Conservation (phyloP, 37 sponge, comb jelly and placozoan species). For the Sycon ciliatum region DNA sequence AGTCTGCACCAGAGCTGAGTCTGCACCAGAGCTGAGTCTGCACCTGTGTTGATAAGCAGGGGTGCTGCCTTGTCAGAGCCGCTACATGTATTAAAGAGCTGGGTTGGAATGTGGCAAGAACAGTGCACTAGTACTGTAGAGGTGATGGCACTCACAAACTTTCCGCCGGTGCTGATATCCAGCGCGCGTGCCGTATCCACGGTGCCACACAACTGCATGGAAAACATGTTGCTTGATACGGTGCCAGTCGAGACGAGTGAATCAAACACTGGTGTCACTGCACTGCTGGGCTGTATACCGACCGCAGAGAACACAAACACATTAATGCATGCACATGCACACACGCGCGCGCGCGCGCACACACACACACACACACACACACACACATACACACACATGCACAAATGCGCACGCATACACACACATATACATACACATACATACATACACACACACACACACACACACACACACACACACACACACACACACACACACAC, state of each 20-base stretch:
- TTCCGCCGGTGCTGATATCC: conserved; percentile 6
- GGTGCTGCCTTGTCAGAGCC: too few species aligned
- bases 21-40: too few species aligned
- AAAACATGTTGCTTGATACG: not conserved
- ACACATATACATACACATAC: not conserved
- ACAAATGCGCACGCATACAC: not conserved
- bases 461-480: not conserved
- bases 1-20: too few species aligned
- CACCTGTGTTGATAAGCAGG: too few species aligned
- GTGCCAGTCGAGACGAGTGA: not conserved
- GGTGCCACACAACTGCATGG: conserved; percentile 13
- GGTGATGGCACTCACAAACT: conserved; percentile 5
- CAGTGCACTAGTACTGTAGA: too few species aligned
- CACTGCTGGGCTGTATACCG: not conserved
- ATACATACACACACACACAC: not conserved
- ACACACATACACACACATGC: not conserved
- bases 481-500: conserved; percentile 5
- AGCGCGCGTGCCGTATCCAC: not conserved
- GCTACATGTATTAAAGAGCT: too few species aligned
- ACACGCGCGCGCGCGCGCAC: not conserved
- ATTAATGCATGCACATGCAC: not conserved
- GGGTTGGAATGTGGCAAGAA: too few species aligned
- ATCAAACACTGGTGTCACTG: conserved; percentile 10
- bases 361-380: conserved; percentile 5
- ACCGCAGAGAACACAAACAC: not conserved